A percentile compares a stretch with the other conserved stretches of the same genome.
Evolutionary conservation across 2,113 vertebrate species (phyloP).

Genomic region (Rhineura floridana): DNA sequence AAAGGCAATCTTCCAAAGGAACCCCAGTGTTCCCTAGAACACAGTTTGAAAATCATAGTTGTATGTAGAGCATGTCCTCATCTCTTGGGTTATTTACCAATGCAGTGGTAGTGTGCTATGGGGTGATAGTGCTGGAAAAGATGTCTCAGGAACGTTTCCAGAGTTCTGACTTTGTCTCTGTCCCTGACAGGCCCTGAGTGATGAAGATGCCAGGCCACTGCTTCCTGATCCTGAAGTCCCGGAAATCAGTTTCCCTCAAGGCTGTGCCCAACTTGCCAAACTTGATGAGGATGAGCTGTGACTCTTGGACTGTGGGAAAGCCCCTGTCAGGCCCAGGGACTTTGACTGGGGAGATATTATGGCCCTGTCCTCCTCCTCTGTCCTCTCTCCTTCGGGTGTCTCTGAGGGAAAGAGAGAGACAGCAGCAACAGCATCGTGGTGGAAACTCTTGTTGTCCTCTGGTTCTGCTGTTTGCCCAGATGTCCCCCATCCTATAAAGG

Average conservation of each 20-base stretch:
- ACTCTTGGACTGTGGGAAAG: slow-evolving; percentile 26
- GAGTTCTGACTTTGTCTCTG: neutral
- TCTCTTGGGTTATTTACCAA: neutral
- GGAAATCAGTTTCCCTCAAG: slow-evolving; percentile 18
- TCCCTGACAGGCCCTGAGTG: slow-evolving; percentile 53
- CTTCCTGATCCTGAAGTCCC: slow-evolving; percentile 15
- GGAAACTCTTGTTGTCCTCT: neutral
- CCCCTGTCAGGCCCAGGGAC: neutral
- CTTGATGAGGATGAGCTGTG: slow-evolving; percentile 89
- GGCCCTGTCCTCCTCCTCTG: no score
- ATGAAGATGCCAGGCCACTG: slow-evolving; percentile 25
- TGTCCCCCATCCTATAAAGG: neutral
- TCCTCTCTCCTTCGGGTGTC: neutral
- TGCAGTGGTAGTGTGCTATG: neutral
- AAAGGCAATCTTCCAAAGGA: neutral
- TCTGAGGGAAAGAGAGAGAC: neutral
- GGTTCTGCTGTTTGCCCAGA: neutral
- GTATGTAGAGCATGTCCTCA: neutral
- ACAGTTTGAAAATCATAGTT: neutral
- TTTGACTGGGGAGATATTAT: neutral
- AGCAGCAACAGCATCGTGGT: neutral
- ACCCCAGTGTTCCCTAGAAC: neutral
- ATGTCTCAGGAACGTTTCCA: neutral
- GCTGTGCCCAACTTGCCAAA: slow-evolving; percentile 78
- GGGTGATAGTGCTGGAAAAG: neutral